phyloP scores from a whole-genome alignment of 1,140 invertebrate genomes.

The Pseudomyrmex dendroicus region DNA sequence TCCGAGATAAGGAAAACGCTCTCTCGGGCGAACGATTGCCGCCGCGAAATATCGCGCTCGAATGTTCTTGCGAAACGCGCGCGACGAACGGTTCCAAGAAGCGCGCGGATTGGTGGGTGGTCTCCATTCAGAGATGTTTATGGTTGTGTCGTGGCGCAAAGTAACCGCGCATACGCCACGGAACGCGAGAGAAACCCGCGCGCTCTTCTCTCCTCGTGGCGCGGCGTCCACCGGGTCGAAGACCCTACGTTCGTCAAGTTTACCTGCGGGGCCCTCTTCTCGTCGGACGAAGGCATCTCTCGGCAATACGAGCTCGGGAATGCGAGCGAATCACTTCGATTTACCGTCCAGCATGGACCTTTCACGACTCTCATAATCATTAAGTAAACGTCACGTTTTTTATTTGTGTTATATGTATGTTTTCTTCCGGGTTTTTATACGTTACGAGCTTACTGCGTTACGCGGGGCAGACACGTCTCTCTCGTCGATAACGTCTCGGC shows the following conservation, averaged over 20 bases:
- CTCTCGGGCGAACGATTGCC: not conserved
- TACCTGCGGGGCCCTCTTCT: constrained; percentile 38
- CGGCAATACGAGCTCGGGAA: constrained; percentile 11
- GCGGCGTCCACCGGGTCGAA: constrained; percentile 64
- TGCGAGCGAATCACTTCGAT: not conserved
- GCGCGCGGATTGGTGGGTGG: constrained; percentile 76
- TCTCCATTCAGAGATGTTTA: constrained; percentile 79
- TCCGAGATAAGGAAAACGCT: constrained; percentile 1
- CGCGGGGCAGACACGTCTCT: constrained; percentile 49
- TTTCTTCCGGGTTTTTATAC: no score
- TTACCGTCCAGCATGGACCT: not conserved
- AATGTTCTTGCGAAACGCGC: constrained; percentile 74
- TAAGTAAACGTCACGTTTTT: no score
- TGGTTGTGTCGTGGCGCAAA: constrained; percentile 76
- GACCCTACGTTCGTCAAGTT: constrained; percentile 72
- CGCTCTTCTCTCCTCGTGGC: constrained; percentile 48
- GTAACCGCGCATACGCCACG: constrained; percentile 71
- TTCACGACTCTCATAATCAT: not conserved
- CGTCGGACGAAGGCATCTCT: constrained; percentile 29
- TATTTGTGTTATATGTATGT: no score
- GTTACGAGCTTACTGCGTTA: constrained; percentile 15
- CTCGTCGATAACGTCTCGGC: constrained; percentile 65
- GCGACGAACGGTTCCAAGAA: constrained; percentile 73
- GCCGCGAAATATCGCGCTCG: constrained; percentile 6
- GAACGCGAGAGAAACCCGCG: constrained; percentile 57